Base-by-base conservation (phyloP, 2,113 vertebrate species). In the Tenebrosternarchus preto region DNA sequence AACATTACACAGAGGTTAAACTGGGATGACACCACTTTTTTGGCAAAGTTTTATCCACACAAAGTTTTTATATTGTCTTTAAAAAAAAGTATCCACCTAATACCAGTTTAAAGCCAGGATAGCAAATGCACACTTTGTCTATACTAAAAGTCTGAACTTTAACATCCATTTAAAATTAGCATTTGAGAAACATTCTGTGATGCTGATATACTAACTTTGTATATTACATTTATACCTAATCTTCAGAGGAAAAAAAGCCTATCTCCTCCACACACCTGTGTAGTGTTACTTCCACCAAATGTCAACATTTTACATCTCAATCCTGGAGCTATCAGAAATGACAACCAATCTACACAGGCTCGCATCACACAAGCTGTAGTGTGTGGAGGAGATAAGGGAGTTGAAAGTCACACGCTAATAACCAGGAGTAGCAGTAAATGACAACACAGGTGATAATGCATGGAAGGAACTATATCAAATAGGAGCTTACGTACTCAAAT, bases 371-470 rank as follows among this genome's bases (percentile, higher is more conserved):
- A 57, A 74, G 53, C 66, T 78, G 64, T 67, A 36, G 55, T 80
- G 69, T 4, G 27, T 33, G 20, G 66, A 33, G 24, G 57, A 84
- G 80, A 84, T 83, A 83, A 83, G 77, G 31, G 22, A 29, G 43
- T 71, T 78, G 78, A 81, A 80, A 86, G 77, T 77, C 60, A 43
- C 60, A 71, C 46, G 43, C 17, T 46, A 73, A 60, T 71, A 76
- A 82, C 74, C 67, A 60, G 7, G 39, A 9, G 24, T 59, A 43
- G 77, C 60, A 78, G 74, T 55, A 55, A 67, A 46, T 57, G 79
- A 76, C 64, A 80, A 72, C 27, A 17, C 67, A 53, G 60, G 57
- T 6, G 73, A 70, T 55, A 61, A 71, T 46, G 53, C 59, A 53
- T 72, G 36, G 61, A 76, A 84, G 73, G 4, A 59, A 78, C 71